Evolutionary conservation across 2,797 vertebrate genomes (phyloP).

Genomic region (Epinephelus awoara): DNA sequence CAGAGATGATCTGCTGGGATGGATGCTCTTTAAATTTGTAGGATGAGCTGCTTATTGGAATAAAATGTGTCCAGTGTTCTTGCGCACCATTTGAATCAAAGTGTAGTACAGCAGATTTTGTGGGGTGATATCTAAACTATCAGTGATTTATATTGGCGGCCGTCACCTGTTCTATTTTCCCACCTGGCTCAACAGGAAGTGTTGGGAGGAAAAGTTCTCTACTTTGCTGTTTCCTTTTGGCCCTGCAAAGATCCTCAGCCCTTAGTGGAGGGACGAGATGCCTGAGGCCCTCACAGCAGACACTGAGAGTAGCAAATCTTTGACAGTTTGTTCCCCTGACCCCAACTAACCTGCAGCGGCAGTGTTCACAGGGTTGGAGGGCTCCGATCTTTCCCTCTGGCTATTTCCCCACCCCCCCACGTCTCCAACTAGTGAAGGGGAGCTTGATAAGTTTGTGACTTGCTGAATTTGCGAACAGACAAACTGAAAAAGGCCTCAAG

Average conservation of each 20-base stretch:
- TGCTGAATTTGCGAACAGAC: conserved; percentile 23
- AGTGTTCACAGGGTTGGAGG: conserved; percentile 53
- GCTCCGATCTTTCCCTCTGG: conserved; percentile 41
- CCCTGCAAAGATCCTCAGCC: conserved; percentile 4
- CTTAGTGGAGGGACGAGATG: conserved; percentile 5
- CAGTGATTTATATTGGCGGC: background rate
- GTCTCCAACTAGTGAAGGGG: conserved; percentile 23
- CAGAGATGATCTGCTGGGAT: background rate
- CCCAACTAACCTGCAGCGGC: conserved; percentile 50
- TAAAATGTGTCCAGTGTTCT: background rate
- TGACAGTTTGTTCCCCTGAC: conserved; percentile 60
- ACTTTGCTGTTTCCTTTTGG: conserved; percentile 6
- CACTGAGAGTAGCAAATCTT: conserved; percentile 40
- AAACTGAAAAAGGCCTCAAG: background rate
- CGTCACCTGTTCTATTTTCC: background rate
- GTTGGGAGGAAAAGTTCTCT: conserved; percentile 2
- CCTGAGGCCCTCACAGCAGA: conserved; percentile 34
- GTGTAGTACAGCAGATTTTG: background rate
- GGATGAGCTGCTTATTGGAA: background rate
- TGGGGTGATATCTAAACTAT: background rate
- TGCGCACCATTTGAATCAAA: background rate
- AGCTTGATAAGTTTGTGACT: conserved; percentile 29
- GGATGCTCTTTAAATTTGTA: background rate
- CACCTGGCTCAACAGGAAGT: background rate
- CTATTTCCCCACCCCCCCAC: conserved; percentile 29